phyloP scores from a whole-genome alignment of 2,113 vertebrate species.

The Rana temporaria region DNA sequence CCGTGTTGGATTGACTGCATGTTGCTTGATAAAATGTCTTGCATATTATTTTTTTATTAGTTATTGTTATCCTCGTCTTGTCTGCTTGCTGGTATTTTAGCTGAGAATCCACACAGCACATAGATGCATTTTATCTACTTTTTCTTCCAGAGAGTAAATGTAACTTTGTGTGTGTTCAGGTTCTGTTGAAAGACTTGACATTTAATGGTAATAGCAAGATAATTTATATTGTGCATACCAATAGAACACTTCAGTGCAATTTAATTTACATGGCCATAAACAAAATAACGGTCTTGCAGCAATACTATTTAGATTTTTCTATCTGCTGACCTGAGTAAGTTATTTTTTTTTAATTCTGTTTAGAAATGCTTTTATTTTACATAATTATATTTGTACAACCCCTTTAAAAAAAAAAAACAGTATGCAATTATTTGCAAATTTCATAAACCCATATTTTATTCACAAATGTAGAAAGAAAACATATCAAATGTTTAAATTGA shows the following conservation, averaged over 20 bases:
- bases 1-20: neutral
- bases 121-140: neutral
- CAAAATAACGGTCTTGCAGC: conserved; percentile 22
- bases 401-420: too few relatives aligned
- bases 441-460: too few relatives aligned
- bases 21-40: neutral
- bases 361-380: conserved; percentile 38
- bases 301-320: conserved; percentile 33
- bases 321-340: neutral
- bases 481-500: too few relatives aligned
- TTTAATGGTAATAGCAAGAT: neutral
- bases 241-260: conserved; percentile 7
- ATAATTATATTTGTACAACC: too few relatives aligned
- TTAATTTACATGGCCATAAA: conserved; percentile 47
- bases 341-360: too few relatives aligned
- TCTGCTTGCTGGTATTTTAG: neutral
- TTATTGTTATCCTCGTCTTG: too few relatives aligned
- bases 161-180: neutral
- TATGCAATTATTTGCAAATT: too few relatives aligned
- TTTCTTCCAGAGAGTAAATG: neutral
- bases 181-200: neutral
- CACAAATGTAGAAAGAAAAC: too few relatives aligned
- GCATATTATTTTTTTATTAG: too few relatives aligned
- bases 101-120: neutral
- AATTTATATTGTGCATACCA: conserved; percentile 44